A percentile compares a stretch with the other conserved stretches of the same genome.
Evolutionary conservation across 2,888 invertebrate species (phyloP).

Genomic region (Physocephala rufipes): DNA sequence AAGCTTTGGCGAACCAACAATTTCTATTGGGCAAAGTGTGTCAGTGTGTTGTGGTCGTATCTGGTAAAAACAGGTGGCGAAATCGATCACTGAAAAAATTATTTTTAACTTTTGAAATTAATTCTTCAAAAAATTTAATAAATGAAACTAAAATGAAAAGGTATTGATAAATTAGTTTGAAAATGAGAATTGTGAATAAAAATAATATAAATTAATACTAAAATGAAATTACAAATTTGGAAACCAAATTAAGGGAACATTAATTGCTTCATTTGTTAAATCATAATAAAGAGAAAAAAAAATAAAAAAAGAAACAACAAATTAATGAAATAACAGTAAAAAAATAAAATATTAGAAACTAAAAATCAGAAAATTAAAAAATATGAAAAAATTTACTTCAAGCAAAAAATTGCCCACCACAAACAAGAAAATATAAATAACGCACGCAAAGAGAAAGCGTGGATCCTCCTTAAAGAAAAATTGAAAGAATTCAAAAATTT

Average conservation of each 20-base stretch:
- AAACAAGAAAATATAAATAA: too few species aligned
- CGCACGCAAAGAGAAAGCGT: too few species aligned
- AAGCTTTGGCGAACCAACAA: not conserved
- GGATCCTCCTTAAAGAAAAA: too few species aligned
- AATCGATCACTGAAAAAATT: too few species aligned
- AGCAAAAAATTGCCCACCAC: conserved; percentile 32
- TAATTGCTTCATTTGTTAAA: too few species aligned
- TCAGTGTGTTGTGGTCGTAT: conserved; percentile 13
- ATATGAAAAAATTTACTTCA: conserved; percentile 22
- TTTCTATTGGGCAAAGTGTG: conserved; percentile 17
- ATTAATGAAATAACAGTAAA: not conserved
- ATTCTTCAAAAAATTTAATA: too few species aligned
- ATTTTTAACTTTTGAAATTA: too few species aligned
- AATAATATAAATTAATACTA: not conserved
- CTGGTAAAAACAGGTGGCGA: not conserved
- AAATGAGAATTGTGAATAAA: conserved; percentile 26
- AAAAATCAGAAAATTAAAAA: not conserved
- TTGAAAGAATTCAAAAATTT: too few species aligned
- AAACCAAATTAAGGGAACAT: not conserved
- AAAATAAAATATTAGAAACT: not conserved
- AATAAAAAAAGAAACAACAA: not conserved
- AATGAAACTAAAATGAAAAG: too few species aligned
- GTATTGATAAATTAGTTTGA: too few species aligned
- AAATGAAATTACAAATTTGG: not conserved
- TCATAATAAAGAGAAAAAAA: conserved; percentile 15